Conservation (phyloP, 2,888 invertebrate genomes). For the Coelopa pilipes region DNA sequence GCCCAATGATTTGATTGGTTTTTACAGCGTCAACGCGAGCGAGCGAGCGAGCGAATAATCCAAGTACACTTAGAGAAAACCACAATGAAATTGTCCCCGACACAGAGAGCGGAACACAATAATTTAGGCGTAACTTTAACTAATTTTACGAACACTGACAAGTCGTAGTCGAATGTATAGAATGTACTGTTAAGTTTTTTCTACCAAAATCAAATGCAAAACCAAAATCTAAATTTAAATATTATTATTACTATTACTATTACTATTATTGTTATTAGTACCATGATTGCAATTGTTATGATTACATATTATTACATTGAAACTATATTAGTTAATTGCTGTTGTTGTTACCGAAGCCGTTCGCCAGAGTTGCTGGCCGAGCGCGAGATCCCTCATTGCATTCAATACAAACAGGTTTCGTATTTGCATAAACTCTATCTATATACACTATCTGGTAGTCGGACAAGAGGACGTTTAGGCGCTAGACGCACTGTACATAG, state of each 20-base stretch:
- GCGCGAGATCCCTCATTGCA: too few relatives aligned
- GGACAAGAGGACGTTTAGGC: too few relatives aligned
- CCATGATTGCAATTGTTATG: too few relatives aligned
- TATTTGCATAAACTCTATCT: too few relatives aligned
- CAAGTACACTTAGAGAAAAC: constrained; percentile 17
- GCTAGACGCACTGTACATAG: too few relatives aligned
- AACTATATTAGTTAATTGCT: too few relatives aligned
- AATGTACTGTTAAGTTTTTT: constrained; percentile 21
- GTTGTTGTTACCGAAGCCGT: too few relatives aligned
- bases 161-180: neutral
- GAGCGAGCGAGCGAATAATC: too few relatives aligned
- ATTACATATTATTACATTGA: neutral
- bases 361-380: too few relatives aligned
- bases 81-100: constrained; percentile 8
- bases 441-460: too few relatives aligned
- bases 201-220: constrained; percentile 5
- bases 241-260: neutral
- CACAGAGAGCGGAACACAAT: neutral
- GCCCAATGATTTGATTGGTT: constrained; percentile 12
- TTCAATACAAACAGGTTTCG: too few relatives aligned
- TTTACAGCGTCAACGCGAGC: neutral
- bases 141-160: neutral
- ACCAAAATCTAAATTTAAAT: neutral
- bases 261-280: too few relatives aligned
- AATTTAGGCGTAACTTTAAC: neutral